Evolutionary conservation across 2,797 vertebrate genomes (phyloP).

Genomic region (Pristis pectinata): DNA sequence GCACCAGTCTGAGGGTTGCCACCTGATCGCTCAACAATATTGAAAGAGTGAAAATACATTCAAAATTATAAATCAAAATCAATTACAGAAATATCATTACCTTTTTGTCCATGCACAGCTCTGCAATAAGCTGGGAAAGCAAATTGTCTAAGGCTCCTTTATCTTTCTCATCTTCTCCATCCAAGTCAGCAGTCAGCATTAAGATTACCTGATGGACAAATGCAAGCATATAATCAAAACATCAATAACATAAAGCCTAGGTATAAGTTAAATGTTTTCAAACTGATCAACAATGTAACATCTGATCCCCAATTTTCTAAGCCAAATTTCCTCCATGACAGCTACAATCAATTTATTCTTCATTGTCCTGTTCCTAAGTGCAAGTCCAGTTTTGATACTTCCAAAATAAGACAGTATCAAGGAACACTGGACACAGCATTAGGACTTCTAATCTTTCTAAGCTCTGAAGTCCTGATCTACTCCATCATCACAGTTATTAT

Average conservation of each 20-base stretch:
- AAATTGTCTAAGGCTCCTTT: constrained; percentile 93
- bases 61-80: background rate
- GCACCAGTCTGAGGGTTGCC: background rate
- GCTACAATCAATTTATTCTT: background rate
- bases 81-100: constrained; percentile 48
- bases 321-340: background rate
- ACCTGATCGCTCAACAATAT: background rate
- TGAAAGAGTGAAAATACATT: background rate
- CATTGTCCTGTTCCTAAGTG: background rate
- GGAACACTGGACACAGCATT: background rate
- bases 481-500: background rate
- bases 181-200: constrained; percentile 94
- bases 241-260: background rate
- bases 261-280: background rate
- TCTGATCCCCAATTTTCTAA: background rate
- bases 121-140: constrained; percentile 85
- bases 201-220: constrained; percentile 69
- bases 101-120: constrained; percentile 94
- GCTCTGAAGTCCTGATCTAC: background rate
- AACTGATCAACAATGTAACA: background rate
- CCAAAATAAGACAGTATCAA: background rate
- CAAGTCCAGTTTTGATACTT: background rate
- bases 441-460: background rate
- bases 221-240: background rate
- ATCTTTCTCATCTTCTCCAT: constrained; percentile 96